phyloP scores from a whole-genome alignment of 2,888 invertebrate species.

The Lasioglossum vierecki region DNA sequence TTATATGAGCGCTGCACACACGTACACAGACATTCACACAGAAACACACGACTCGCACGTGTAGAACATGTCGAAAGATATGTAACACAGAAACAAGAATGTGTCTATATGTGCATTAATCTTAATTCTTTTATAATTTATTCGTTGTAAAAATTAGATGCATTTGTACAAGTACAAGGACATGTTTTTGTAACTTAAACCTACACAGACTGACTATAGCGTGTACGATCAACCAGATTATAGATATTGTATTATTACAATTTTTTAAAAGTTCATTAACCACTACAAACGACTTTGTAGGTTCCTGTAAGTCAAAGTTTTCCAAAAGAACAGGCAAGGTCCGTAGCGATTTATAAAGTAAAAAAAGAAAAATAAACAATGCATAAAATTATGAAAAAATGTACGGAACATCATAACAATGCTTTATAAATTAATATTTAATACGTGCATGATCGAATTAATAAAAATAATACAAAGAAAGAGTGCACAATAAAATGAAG shows the following conservation, averaged over 20 bases:
- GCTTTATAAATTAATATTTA: slow-evolving; percentile 29
- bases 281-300: slow-evolving; percentile 34
- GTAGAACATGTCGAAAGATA: slow-evolving; percentile 42
- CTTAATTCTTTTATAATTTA: slow-evolving; percentile 37
- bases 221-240: background rate
- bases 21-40: slow-evolving; percentile 8
- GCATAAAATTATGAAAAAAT: slow-evolving; percentile 36
- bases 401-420: slow-evolving; percentile 31
- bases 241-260: slow-evolving; percentile 28
- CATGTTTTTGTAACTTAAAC: slow-evolving; percentile 37
- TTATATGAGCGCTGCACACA: slow-evolving; percentile 25
- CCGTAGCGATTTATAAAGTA: slow-evolving; percentile 45
- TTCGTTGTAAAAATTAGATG: slow-evolving; percentile 51
- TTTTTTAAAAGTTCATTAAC: slow-evolving; percentile 9
- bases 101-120: slow-evolving; percentile 38
- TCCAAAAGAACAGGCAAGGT: slow-evolving; percentile 8
- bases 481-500: slow-evolving; percentile 29
- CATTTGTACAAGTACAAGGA: slow-evolving; percentile 40
- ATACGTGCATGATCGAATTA: slow-evolving; percentile 36
- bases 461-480: slow-evolving; percentile 29
- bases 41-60: background rate
- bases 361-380: slow-evolving; percentile 48
- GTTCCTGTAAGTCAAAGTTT: slow-evolving; percentile 32
- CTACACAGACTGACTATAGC: slow-evolving; percentile 29
- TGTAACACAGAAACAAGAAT: slow-evolving; percentile 48